These are phyloP conservation scores for Chrysemys picta DNA, from an alignment of 2,113 vertebrate species.

Conservation along the genomic window DNA sequence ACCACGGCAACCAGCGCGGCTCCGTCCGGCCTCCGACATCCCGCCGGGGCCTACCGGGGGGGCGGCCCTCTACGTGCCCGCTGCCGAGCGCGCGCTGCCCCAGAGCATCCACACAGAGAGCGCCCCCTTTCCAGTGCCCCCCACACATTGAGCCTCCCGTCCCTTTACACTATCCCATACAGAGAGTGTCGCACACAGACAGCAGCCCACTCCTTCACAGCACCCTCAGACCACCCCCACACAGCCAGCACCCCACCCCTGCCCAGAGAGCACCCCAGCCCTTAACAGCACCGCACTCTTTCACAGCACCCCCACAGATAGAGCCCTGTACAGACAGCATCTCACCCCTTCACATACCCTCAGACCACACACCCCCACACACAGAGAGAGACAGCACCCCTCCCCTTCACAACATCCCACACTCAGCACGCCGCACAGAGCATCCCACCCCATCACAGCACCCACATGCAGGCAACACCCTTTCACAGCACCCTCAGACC, in stretches of 20 bases:
- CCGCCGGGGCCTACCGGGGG: not conserved
- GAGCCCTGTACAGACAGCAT: not conserved
- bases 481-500: not conserved
- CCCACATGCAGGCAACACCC: not conserved
- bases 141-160: too few relatives aligned
- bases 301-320: not conserved
- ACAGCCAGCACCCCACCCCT: not conserved
- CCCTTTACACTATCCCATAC: too few relatives aligned
- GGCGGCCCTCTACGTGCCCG: not conserved
- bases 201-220: too few relatives aligned
- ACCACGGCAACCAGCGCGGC: constrained; percentile 25
- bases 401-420: too few relatives aligned
- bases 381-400: not conserved
- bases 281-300: not conserved
- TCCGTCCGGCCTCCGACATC: not conserved
- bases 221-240: too few relatives aligned
- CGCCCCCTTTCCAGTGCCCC: too few relatives aligned
- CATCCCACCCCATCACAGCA: not conserved
- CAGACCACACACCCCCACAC: too few relatives aligned
- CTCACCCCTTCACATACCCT: too few relatives aligned
- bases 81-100: accelerated
- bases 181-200: too few relatives aligned
- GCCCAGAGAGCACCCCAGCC: not conserved
- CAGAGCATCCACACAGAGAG: too few relatives aligned
- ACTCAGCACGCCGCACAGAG: not conserved